phyloP scores from a whole-genome alignment of 2,113 vertebrate genomes.

The Serinus canaria region DNA sequence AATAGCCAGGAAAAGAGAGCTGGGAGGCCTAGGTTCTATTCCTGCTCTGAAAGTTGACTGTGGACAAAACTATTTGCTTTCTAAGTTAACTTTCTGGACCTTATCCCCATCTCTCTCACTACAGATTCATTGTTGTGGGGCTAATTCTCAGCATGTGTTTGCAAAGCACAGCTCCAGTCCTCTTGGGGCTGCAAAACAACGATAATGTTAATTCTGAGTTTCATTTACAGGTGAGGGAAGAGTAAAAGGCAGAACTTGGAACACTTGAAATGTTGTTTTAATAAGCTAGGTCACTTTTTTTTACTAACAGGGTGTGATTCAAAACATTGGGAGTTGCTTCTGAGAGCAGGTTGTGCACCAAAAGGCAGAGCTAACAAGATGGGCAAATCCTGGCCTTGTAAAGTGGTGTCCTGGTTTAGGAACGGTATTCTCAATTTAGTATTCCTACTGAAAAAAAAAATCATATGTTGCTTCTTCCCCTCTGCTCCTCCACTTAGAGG shows the following conservation, averaged over 20 bases:
- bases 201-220: background rate
- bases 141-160: background rate
- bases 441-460: background rate
- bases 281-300: background rate
- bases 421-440: background rate
- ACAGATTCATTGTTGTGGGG: background rate
- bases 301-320: background rate
- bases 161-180: background rate
- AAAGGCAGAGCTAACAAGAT: background rate
- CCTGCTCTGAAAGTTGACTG: background rate
- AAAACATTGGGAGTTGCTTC: background rate
- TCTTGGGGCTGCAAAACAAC: background rate
- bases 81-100: background rate
- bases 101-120: background rate
- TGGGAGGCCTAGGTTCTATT: background rate
- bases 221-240: background rate
- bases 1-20: background rate
- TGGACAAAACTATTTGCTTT: background rate
- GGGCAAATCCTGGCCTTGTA: background rate
- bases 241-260: background rate
- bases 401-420: background rate
- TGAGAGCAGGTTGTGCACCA: background rate
- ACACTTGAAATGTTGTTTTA: background rate
- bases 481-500: background rate
- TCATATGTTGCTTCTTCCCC: background rate